These are phyloP conservation scores for Dendroctonus valens DNA, from an alignment of 1,140 invertebrate species.

Conservation along the genomic window DNA sequence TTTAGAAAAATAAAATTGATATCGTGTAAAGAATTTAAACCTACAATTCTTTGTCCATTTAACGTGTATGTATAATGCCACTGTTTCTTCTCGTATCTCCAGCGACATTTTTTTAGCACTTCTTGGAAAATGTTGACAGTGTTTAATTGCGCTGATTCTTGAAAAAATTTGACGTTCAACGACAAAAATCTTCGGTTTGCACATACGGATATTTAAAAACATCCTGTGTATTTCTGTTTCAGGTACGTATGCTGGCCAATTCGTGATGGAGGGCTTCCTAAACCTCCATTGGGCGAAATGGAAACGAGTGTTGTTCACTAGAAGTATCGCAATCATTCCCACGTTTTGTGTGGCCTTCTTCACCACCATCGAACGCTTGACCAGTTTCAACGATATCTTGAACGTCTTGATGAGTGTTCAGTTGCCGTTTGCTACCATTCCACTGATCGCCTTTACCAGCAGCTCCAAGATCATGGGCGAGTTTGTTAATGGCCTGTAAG, in stretches of 20 bases:
- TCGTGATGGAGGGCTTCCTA: slow-evolving; percentile 84
- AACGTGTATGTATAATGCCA: too few species aligned
- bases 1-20: too few species aligned
- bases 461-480: slow-evolving; percentile 79
- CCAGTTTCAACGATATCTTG: slow-evolving; percentile 84
- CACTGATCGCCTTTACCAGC: slow-evolving; percentile 85
- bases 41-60: too few species aligned
- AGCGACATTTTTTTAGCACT: too few species aligned
- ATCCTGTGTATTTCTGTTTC: too few species aligned
- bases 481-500: slow-evolving; percentile 73
- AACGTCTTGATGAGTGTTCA: slow-evolving; percentile 89
- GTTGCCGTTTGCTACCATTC: slow-evolving; percentile 79
- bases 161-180: too few species aligned
- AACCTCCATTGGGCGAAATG: slow-evolving; percentile 86
- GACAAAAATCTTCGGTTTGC: too few species aligned
- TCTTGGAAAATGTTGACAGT: too few species aligned
- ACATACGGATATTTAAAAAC: too few species aligned
- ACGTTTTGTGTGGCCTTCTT: slow-evolving; percentile 80
- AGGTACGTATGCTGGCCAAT: slow-evolving; percentile 70
- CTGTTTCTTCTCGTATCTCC: too few species aligned
- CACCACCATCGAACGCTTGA: slow-evolving; percentile 72
- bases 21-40: too few species aligned
- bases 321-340: slow-evolving; percentile 85
- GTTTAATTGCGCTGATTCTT: too few species aligned
- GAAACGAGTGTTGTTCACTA: slow-evolving; percentile 84